Percentiles rank a stretch among this genome's conserved stretches.
These are phyloP conservation scores for Samia ricini DNA, from an alignment of 1,140 invertebrate genomes.

Conservation along the genomic window DNA sequence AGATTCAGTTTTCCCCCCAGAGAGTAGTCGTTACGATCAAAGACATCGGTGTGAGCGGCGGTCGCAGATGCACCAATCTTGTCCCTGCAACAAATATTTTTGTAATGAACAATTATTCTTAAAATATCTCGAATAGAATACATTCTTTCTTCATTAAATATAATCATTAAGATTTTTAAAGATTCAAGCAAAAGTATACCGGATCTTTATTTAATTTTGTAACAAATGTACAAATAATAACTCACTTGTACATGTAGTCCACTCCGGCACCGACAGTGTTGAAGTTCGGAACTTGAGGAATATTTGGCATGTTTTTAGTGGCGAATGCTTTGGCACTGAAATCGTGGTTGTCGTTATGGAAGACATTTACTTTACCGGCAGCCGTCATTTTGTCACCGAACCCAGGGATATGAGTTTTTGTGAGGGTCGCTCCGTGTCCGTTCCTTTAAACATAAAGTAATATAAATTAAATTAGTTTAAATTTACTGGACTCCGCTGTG, in stretches of 20 bases:
- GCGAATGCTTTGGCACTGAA: slow-evolving; percentile 41
- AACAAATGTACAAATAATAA: not conserved
- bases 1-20: too few relatives aligned
- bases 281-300: slow-evolving; percentile 36
- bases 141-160: too few relatives aligned
- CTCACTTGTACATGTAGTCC: slow-evolving; percentile 46
- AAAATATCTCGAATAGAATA: too few relatives aligned
- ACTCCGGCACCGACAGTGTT: slow-evolving; percentile 44
- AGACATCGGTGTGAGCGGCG: slow-evolving; percentile 28
- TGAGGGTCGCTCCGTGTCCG: slow-evolving; percentile 29
- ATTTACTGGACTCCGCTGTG: too few relatives aligned
- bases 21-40: slow-evolving; percentile 31
- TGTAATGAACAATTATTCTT: too few relatives aligned
- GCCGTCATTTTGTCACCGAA: slow-evolving; percentile 39
- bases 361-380: slow-evolving; percentile 36
- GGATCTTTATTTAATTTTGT: too few relatives aligned
- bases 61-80: slow-evolving; percentile 25
- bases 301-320: slow-evolving; percentile 38
- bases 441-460: slow-evolving; percentile 13
- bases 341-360: slow-evolving; percentile 44
- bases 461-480: too few relatives aligned
- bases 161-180: too few relatives aligned
- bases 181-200: slow-evolving; percentile 38
- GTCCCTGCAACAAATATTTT: too few relatives aligned
- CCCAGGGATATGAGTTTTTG: slow-evolving; percentile 31